Base-by-base conservation (phyloP, 2,888 invertebrate species). In the Piscicola geometra region DNA sequence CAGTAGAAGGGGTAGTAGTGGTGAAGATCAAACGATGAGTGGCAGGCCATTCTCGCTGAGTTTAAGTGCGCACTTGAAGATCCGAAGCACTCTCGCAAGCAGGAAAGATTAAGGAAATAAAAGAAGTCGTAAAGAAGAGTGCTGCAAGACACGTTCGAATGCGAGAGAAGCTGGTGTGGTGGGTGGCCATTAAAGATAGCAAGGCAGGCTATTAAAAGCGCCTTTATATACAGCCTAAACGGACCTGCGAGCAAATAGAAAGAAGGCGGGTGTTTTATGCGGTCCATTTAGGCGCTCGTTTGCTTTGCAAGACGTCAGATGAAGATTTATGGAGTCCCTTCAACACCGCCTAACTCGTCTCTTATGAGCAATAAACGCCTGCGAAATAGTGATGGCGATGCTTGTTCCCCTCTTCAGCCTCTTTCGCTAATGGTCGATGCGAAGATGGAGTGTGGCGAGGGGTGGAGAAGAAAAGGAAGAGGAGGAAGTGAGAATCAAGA, bases 71-170 rank as follows among this genome's bases (percentile, higher is more conserved):
- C 25, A 56, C 60, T 56, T 21, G 25, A 56, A 21, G 60, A 56
- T 25, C n/a, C 5, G 3, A 56, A 56, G 60, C 25, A 25, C n/a
- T 56, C 3, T 25, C 25, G 9, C n/a, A 25, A n/a, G 60, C 60
- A 56, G n/a, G 60, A 56, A 56, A 56, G 60, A 56, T 56, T 56
- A 56, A 56, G n/a, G 60, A 56, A 56, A 56, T 56, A 56, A 56
- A 56, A 56, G 25, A 3, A 21, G 25, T 56, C 60, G 60, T 56
- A 56, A 47, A 56, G 60, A 56, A 56, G 60, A 25, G 3, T 3
- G 60, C 60, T 56, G 21, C n/a, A 18, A 21, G 60, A 21, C n/a
- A 21, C 12, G 60, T 56, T 25, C n/a, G 60, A 21, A 56, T 56
- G 25, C 15, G 25, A 21, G n/a, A 15, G 9, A n/a, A 56, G 25